Conservation (phyloP, 2,113 vertebrate species). For the Myotis yumanensis region DNA sequence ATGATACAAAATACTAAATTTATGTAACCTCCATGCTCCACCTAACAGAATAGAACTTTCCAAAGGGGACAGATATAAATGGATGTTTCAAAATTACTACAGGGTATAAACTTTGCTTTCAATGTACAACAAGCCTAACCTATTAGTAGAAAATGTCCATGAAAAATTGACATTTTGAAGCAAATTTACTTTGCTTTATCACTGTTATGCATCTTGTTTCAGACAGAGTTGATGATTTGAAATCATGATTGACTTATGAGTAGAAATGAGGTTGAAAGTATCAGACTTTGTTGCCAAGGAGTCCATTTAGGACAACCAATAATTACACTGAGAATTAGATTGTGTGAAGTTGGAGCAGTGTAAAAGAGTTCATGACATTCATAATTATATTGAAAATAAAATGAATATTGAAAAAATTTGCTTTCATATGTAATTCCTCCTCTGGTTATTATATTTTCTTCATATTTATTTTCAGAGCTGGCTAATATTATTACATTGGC, state of each 20-base stretch:
- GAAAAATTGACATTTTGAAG: conserved; percentile 38
- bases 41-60: conserved; percentile 10
- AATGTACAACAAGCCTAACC: not conserved
- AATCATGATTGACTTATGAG: conserved; percentile 59
- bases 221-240: conserved; percentile 37
- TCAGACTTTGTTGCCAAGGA: conserved; percentile 11
- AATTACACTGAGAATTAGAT: conserved; percentile 56
- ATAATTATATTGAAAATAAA: conserved; percentile 64
- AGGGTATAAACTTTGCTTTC: not conserved
- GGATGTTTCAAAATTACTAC: conserved; percentile 31
- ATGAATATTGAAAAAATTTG: conserved; percentile 8
- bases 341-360: conserved; percentile 47
- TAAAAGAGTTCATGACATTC: conserved; percentile 17
- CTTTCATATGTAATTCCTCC: not conserved
- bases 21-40: not conserved
- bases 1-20: not conserved
- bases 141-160: conserved; percentile 33
- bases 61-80: conserved; percentile 6
- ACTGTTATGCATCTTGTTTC: not conserved
- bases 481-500: not conserved
- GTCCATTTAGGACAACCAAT: conserved; percentile 46
- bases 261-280: conserved; percentile 38
- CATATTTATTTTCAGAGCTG: not conserved
- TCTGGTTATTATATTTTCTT: not conserved
- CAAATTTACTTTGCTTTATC: conserved; percentile 27